Percentiles rank a stretch among this genome's conserved stretches.
Evolutionary conservation across 1,140 invertebrate species (phyloP).

Genomic region (Aleiodes sp.): DNA sequence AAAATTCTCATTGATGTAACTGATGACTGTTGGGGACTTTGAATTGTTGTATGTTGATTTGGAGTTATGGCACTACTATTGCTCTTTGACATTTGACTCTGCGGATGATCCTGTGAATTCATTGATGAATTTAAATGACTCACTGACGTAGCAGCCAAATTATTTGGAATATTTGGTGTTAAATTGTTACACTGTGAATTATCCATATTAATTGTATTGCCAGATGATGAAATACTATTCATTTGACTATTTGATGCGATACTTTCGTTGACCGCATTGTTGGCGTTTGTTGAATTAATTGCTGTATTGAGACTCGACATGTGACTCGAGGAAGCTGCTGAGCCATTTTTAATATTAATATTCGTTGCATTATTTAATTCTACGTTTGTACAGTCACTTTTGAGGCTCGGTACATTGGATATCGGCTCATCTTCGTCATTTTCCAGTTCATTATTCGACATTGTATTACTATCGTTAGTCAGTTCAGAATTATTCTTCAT

Average conservation of each 20-base stretch:
- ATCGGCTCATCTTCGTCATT: constrained; percentile 35
- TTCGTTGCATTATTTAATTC: constrained; percentile 67
- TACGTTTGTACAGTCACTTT: constrained; percentile 61
- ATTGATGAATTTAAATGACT: constrained; percentile 39
- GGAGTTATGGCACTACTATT: constrained; percentile 3
- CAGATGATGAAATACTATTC: constrained; percentile 42
- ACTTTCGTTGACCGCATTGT: constrained; percentile 63
- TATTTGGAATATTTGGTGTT: constrained; percentile 22
- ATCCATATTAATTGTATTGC: constrained; percentile 31
- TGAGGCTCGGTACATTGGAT: constrained; percentile 31
- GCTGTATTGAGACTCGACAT: constrained; percentile 57
- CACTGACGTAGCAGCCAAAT: constrained; percentile 26
- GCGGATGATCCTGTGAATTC: not conserved
- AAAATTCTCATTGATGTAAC: constrained; percentile 30
- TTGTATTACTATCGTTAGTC: constrained; percentile 37
- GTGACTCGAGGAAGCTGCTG: constrained; percentile 56
- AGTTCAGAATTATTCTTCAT: constrained; percentile 40
- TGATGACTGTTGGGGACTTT: constrained; percentile 26
- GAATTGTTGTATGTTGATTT: constrained; percentile 27
- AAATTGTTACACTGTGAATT: constrained; percentile 23
- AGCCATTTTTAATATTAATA: constrained; percentile 69
- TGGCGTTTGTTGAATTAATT: constrained; percentile 59
- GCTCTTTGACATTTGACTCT: constrained; percentile 18
- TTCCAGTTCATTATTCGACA: constrained; percentile 45
- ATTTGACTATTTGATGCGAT: constrained; percentile 60